Percentiles rank a stretch among this genome's conserved stretches.
phyloP scores from a whole-genome alignment of 1,140 invertebrate genomes.

The Heliconius nattereri region DNA sequence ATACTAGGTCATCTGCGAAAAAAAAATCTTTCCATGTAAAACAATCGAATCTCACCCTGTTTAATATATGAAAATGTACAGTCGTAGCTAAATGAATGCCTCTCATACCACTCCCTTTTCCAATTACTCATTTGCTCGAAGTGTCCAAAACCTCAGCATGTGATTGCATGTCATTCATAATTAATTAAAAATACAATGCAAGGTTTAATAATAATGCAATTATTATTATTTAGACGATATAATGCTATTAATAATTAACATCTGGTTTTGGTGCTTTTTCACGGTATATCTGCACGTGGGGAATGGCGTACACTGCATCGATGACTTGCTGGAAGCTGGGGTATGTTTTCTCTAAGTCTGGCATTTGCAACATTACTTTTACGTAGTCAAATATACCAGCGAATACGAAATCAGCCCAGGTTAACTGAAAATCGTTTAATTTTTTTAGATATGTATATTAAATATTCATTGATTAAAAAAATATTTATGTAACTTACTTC shows the following conservation, averaged over 20 bases:
- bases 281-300: slow-evolving; percentile 57
- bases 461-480: no score
- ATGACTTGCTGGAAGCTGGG: slow-evolving; percentile 55
- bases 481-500: no score
- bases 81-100: no score
- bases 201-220: background rate
- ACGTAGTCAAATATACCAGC: slow-evolving; percentile 83
- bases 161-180: no score
- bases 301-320: slow-evolving; percentile 49
- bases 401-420: slow-evolving; percentile 85
- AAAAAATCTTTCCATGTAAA: no score
- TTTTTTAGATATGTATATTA: no score
- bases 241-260: slow-evolving; percentile 3
- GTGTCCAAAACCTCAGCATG: no score
- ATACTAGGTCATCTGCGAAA: no score
- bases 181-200: background rate
- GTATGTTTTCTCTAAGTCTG: slow-evolving; percentile 80
- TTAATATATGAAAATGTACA: no score
- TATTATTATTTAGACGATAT: background rate
- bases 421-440: slow-evolving; percentile 79
- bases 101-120: no score
- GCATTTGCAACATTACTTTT: slow-evolving; percentile 82
- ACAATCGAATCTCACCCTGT: no score
- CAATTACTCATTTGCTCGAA: no score
- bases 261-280: slow-evolving; percentile 47